Percentiles rank a stretch among this genome's conserved stretches.
Conservation (phyloP, 2,888 invertebrate genomes). For the Pammene aurita region DNA sequence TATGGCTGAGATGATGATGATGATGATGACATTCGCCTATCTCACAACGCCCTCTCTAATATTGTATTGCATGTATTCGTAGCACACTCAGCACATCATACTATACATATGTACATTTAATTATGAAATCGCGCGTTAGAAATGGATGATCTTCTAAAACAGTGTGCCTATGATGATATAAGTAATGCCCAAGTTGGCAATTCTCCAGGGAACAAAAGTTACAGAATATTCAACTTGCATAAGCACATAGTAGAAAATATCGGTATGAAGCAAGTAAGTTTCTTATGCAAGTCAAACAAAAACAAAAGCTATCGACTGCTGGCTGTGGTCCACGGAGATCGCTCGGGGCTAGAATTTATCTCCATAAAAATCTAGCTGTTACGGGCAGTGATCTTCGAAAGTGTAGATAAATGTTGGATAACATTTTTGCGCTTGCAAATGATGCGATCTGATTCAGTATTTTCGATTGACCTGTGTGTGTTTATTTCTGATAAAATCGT, state of each 20-base stretch:
- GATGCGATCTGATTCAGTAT: not conserved
- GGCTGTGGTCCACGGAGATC: conserved; percentile 15
- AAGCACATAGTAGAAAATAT: not conserved
- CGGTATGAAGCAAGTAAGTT: conserved; percentile 5
- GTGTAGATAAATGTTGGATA: conserved; percentile 16
- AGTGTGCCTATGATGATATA: too few relatives aligned
- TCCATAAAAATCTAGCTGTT: conserved; percentile 23
- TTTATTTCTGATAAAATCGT: too few relatives aligned
- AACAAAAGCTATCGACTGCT: conserved; percentile 18
- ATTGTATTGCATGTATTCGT: too few relatives aligned
- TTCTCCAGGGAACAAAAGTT: too few relatives aligned
- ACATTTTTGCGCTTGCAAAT: not conserved
- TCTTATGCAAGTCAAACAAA: conserved; percentile 23
- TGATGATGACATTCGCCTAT: too few relatives aligned
- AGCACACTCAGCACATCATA: too few relatives aligned
- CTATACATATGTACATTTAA: too few relatives aligned
- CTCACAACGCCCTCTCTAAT: too few relatives aligned
- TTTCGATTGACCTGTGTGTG: not conserved
- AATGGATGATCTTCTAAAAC: too few relatives aligned
- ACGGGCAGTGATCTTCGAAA: conserved; percentile 3
- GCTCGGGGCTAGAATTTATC: conserved; percentile 19
- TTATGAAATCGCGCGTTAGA: too few relatives aligned
- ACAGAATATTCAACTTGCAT: not conserved
- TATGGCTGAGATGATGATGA: too few relatives aligned
- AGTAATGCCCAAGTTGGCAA: too few relatives aligned